Conservation (phyloP, 2,797 vertebrate species). For the Pantherophis vulpinus region DNA sequence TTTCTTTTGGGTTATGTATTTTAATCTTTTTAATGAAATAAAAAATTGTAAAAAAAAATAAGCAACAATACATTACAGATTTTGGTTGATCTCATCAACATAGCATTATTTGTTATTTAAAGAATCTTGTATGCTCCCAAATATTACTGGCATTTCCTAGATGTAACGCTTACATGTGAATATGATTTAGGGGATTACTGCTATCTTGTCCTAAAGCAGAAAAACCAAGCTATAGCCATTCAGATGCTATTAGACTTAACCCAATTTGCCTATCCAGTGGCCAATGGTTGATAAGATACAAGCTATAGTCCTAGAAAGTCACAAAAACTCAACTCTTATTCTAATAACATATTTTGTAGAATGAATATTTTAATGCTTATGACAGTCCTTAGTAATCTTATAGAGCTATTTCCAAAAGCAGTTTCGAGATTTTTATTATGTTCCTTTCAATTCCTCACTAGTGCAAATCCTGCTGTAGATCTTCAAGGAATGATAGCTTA, state of each 20-base stretch:
- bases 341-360: not conserved
- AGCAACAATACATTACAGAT: not conserved
- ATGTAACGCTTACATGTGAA: not conserved
- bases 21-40: not conserved
- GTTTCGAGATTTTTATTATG: not conserved
- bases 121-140: not conserved
- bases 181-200: not conserved
- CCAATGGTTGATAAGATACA: not conserved
- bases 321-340: not conserved
- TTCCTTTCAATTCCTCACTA: slow-evolving; percentile 32
- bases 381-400: not conserved
- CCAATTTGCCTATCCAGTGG: not conserved
- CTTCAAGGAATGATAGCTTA: slow-evolving; percentile 29
- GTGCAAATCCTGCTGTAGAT: not conserved
- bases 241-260: not conserved
- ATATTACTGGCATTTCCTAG: not conserved
- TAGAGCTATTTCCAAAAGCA: not conserved
- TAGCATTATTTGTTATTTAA: not conserved
- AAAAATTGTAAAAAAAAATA: not conserved
- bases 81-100: not conserved
- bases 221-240: not conserved
- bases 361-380: not conserved
- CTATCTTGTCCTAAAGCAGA: not conserved
- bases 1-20: not conserved
- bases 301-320: not conserved